Conservation (phyloP, 2,113 vertebrate genomes). For the Electrona antarctica region DNA sequence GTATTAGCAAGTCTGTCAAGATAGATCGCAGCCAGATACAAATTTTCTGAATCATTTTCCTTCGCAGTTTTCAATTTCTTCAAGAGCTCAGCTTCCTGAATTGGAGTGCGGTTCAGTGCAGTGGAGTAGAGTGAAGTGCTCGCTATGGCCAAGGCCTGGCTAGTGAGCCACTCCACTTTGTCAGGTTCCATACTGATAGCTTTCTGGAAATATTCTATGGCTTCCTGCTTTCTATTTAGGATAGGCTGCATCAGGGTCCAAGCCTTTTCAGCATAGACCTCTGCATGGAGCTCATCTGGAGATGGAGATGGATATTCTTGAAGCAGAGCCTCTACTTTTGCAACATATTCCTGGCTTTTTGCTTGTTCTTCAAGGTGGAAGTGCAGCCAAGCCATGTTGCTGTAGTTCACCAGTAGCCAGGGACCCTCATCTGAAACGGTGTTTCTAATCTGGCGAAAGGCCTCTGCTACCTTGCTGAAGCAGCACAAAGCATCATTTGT, state of each 20-base stretch:
- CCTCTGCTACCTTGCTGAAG: constrained; percentile 52
- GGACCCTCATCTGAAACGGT: constrained; percentile 57
- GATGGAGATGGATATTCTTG: constrained; percentile 41
- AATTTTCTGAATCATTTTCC: constrained; percentile 48
- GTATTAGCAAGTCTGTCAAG: background rate
- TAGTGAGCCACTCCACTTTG: constrained; percentile 50
- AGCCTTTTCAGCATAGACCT: constrained; percentile 66
- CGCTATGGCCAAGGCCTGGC: constrained; percentile 11
- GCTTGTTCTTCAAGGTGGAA: constrained; percentile 23
- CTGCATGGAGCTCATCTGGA: constrained; percentile 56
- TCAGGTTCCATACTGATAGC: constrained; percentile 67
- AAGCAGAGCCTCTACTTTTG: constrained; percentile 31
- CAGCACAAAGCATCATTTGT: constrained; percentile 29
- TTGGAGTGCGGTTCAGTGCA: background rate
- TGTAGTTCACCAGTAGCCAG: constrained; percentile 65
- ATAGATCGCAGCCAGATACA: constrained; percentile 26
- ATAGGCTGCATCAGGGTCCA: constrained; percentile 67
- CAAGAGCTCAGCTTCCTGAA: background rate
- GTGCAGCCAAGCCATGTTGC: constrained; percentile 69
- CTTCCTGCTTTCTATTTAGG: constrained; percentile 16
- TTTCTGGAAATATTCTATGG: constrained; percentile 54
- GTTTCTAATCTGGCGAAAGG: constrained; percentile 59
- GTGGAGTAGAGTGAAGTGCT: background rate
- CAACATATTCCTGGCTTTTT: constrained; percentile 37
- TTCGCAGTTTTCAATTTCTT: constrained; percentile 37